phyloP scores from a whole-genome alignment of 2,797 vertebrate species.

The Sebastes hubbsi region DNA sequence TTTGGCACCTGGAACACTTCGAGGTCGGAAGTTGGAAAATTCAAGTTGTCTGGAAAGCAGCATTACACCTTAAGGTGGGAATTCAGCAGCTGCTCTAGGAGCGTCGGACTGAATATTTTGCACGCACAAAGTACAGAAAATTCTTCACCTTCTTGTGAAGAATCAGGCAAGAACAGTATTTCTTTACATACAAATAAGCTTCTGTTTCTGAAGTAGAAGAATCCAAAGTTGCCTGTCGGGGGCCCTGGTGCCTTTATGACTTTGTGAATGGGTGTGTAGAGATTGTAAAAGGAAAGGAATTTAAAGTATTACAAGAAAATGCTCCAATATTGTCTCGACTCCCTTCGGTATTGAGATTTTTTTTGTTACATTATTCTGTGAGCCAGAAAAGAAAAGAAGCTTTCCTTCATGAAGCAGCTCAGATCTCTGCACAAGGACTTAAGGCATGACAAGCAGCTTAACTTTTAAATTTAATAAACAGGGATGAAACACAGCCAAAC shows the following conservation, averaged over 20 bases:
- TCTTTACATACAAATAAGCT: not conserved
- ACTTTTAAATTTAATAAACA: constrained; percentile 39
- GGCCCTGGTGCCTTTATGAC: not conserved
- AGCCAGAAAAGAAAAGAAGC: constrained; percentile 3
- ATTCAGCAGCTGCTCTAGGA: not conserved
- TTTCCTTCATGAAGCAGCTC: not conserved
- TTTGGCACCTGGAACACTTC: not conserved
- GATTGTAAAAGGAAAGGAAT: not conserved
- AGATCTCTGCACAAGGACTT: constrained; percentile 14
- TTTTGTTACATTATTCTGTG: not conserved
- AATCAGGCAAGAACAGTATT: not conserved
- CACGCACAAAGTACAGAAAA: not conserved
- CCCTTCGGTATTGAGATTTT: not conserved
- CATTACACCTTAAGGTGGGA: not conserved
- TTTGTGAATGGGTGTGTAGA: not conserved
- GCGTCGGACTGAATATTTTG: not conserved
- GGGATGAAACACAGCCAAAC: constrained; percentile 31
- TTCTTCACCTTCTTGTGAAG: not conserved
- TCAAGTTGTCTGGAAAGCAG: not conserved
- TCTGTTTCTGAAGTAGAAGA: not conserved
- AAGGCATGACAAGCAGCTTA: constrained; percentile 38
- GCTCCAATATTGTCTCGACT: not conserved
- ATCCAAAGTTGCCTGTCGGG: not conserved
- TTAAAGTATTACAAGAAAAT: not conserved
- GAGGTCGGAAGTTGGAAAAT: not conserved